Conservation (phyloP, 92 coral and sea anemone species). For the Scolanthus callimorphus region DNA sequence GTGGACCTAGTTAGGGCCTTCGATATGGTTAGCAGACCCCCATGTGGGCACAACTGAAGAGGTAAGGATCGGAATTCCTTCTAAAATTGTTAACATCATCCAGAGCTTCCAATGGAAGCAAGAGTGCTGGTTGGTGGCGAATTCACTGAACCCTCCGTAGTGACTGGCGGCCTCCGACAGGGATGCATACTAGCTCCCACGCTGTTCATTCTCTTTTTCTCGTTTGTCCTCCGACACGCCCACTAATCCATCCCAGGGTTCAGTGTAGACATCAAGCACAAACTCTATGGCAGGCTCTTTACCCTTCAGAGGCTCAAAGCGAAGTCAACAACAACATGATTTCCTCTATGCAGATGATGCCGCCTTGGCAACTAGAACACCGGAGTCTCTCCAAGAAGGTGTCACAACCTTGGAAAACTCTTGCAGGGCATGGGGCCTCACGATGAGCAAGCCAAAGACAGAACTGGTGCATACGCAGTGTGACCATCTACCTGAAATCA, state of each 20-base stretch:
- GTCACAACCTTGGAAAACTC: constrained; percentile 1
- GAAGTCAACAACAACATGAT: background rate
- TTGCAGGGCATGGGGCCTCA: constrained; percentile 3
- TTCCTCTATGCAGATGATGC: constrained; percentile 9
- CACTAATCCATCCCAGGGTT: constrained; percentile 4
- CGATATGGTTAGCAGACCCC: constrained; percentile 10
- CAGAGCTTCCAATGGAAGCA: constrained; percentile 7
- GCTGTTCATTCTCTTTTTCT: background rate
- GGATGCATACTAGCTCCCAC: too few species aligned
- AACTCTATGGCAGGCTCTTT: constrained; percentile 1
- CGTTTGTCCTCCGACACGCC: background rate
- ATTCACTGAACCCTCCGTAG: constrained; percentile 3
- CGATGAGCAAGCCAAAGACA: constrained; percentile 3
- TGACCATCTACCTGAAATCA: constrained; percentile 10
- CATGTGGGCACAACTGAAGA: constrained; percentile 12
- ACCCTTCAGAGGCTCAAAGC: constrained; percentile 3
- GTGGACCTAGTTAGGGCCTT: too few species aligned
- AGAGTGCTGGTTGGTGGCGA: constrained; percentile 2
- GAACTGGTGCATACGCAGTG: constrained; percentile 3
- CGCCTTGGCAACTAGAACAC: constrained; percentile 1
- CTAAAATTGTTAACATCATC: background rate
- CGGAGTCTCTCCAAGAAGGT: too few species aligned
- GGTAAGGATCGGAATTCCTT: constrained; percentile 28
- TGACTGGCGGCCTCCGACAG: background rate
- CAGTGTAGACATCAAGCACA: constrained; percentile 2